Evolutionary conservation across 1,140 invertebrate genomes (phyloP).

Genomic region (Paraescarpia echinospica): DNA sequence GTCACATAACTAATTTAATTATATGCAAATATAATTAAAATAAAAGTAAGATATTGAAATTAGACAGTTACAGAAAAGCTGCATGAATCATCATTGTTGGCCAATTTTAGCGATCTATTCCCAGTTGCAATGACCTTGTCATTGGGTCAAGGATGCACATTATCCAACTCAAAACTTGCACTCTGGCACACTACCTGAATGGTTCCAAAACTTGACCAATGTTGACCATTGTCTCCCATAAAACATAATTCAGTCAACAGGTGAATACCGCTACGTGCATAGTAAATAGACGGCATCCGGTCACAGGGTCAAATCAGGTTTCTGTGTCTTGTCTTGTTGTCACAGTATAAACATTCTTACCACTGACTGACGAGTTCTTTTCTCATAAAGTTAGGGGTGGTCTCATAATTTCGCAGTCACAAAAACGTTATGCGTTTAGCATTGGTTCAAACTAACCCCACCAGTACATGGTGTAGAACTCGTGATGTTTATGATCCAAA

Average conservation of each 20-base stretch:
- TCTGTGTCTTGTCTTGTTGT: not conserved
- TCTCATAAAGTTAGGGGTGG: no score
- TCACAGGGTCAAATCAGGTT: not conserved
- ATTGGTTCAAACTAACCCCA: no score
- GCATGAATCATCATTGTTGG: no score
- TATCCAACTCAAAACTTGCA: not conserved
- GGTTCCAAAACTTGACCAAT: not conserved
- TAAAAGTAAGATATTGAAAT: not conserved
- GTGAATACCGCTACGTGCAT: not conserved
- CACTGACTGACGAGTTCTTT: not conserved
- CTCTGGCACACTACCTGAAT: not conserved
- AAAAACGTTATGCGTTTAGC: no score
- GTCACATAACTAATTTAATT: not conserved
- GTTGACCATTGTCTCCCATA: not conserved
- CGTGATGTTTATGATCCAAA: no score
- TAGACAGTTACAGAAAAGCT: no score
- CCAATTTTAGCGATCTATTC: not conserved
- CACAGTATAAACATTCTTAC: not conserved
- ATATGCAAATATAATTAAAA: not conserved
- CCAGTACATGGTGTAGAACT: no score
- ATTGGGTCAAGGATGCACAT: not conserved
- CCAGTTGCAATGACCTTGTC: not conserved
- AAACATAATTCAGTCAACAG: not conserved
- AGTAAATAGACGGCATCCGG: not conserved
- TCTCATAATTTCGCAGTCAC: no score